These are phyloP conservation scores for Meta bourneti DNA, from an alignment of 2,888 invertebrate genomes.

Conservation along the genomic window DNA sequence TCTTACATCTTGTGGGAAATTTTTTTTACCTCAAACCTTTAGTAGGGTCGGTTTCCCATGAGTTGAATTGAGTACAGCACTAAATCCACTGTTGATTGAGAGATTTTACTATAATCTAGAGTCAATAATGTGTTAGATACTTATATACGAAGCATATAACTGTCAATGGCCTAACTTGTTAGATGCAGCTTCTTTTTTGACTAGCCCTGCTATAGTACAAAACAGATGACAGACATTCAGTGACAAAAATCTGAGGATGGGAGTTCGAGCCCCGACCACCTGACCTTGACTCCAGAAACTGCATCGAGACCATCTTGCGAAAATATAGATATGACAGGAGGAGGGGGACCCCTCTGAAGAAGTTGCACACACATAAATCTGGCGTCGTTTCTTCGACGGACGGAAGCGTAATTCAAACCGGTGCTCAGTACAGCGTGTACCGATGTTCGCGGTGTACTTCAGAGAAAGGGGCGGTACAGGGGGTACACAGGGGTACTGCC, in stretches of 20 bases:
- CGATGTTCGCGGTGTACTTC: conserved; percentile 66
- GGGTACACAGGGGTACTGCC: conserved; percentile 28
- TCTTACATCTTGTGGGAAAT: conserved; percentile 7
- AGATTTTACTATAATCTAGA: too few species aligned
- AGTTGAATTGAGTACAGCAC: too few species aligned
- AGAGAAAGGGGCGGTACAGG: conserved; percentile 37
- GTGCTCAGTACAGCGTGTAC: not conserved
- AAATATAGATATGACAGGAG: conserved; percentile 40
- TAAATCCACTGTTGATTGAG: too few species aligned
- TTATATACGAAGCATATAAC: too few species aligned
- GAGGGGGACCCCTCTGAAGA: not conserved
- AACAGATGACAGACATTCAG: not conserved
- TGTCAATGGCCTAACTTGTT: too few species aligned
- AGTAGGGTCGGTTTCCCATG: too few species aligned
- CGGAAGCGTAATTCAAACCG: conserved; percentile 39
- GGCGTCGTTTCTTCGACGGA: not conserved
- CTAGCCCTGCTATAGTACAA: not conserved
- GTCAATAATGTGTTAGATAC: too few species aligned
- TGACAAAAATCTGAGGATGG: too few species aligned
- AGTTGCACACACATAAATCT: too few species aligned
- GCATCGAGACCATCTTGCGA: not conserved
- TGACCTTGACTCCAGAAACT: conserved; percentile 16
- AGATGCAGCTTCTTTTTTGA: not conserved
- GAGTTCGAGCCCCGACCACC: not conserved
- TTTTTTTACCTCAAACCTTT: not conserved